phyloP scores from a whole-genome alignment of 2,888 invertebrate species.

The Acanthopleura granulata region DNA sequence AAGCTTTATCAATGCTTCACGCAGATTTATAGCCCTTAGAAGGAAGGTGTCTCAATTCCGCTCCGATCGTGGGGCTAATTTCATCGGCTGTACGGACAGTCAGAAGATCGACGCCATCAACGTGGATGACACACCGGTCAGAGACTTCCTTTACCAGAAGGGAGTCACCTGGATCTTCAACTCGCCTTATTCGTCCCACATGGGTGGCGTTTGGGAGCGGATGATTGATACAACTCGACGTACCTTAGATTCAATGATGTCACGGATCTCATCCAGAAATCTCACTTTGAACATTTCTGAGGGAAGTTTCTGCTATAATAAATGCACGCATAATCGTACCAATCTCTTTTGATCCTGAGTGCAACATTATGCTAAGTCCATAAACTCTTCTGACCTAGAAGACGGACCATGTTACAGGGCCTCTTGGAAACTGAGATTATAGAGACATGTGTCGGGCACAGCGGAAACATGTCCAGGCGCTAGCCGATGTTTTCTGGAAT shows the following conservation, averaged over 20 bases:
- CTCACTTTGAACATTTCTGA: background rate
- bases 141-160: background rate
- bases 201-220: slow-evolving; percentile 22
- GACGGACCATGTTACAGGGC: background rate
- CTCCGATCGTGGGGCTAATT: slow-evolving; percentile 31
- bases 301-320: background rate
- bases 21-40: slow-evolving; percentile 28
- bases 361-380: background rate
- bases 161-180: slow-evolving; percentile 13
- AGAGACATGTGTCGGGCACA: background rate
- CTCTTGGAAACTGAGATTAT: background rate
- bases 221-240: slow-evolving; percentile 6
- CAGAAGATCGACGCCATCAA: slow-evolving; percentile 21
- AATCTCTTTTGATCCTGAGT: background rate
- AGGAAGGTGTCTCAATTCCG: slow-evolving; percentile 28
- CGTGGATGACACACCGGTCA: slow-evolving; percentile 22
- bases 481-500: background rate
- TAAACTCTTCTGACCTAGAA: background rate
- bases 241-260: background rate
- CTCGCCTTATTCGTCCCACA: background rate
- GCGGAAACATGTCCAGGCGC: background rate
- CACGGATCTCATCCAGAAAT: background rate
- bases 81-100: slow-evolving; percentile 26
- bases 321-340: background rate
- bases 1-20: slow-evolving; percentile 32